Conservation (phyloP, 2,797 vertebrate species). For the Takifugu ocellatus region DNA sequence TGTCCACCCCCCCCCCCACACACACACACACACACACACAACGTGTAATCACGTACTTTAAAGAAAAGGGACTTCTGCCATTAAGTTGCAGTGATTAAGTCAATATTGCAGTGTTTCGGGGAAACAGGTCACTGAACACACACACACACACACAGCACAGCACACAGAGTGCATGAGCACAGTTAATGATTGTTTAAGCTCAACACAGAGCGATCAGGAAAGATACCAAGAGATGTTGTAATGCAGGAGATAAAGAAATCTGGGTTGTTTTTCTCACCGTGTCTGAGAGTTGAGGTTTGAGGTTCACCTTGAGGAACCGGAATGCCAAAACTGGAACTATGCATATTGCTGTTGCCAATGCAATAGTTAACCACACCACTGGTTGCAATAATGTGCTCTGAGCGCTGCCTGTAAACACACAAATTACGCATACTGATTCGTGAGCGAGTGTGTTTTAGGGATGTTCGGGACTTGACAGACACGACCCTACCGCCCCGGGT, state of each 20-base stretch:
- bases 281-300: slow-evolving; percentile 90
- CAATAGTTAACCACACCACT: slow-evolving; percentile 91
- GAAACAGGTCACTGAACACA: not conserved
- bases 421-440: slow-evolving; percentile 14
- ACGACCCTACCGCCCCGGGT: too few species aligned
- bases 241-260: slow-evolving; percentile 21
- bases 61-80: slow-evolving; percentile 7
- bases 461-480: too few species aligned
- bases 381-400: slow-evolving; percentile 89
- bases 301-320: slow-evolving; percentile 91
- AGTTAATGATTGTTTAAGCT: slow-evolving; percentile 43
- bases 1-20: not conserved
- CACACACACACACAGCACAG: not conserved
- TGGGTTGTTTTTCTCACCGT: slow-evolving; percentile 76
- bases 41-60: not conserved
- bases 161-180: not conserved
- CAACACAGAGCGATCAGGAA: not conserved
- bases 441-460: not conserved
- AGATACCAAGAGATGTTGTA: slow-evolving; percentile 18
- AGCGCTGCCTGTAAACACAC: slow-evolving; percentile 78
- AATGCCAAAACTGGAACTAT: slow-evolving; percentile 90
- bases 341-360: slow-evolving; percentile 86
- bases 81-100: slow-evolving; percentile 22
- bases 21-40: not conserved
- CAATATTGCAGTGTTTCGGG: slow-evolving; percentile 51